Evolutionary conservation across 2,113 vertebrate genomes (phyloP), one percentile per base, ranked within the genome.

Genomic region (Channa maculata): DNA sequence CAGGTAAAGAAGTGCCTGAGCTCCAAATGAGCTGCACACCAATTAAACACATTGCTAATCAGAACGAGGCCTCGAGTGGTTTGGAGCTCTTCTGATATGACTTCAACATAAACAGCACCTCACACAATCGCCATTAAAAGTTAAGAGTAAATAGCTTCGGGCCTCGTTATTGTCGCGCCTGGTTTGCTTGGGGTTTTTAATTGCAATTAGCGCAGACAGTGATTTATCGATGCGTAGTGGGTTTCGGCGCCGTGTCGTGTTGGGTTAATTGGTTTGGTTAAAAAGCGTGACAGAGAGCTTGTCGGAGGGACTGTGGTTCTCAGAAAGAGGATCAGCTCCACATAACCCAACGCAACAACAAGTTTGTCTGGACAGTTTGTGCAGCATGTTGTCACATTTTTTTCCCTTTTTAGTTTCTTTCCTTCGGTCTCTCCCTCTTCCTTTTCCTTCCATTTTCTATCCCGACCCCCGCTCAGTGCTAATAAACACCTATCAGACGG

Each of bases 221-320:
- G 89, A 91, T 93, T 93, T 92, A 92, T 93, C 71, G 86, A 90
- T 43, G 82, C 76, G 44, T 66, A 7, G 86, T 77, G 82, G 51
- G 65, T 81, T 86, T 83, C 60, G 54, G 84, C 71, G 37, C 63
- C 33, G 62, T 72, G 82, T 76, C 62, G 65, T 36, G 85, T 80
- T 63, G 15, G 88, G 86, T 75, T 94, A 94, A 93, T 94, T 94
- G 92, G 86, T 91, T 91, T 92, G 89, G 84, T 89, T 89, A 92
- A 91, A 86, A 89, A 86, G 86, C 86, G 66, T 93, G 89, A 93
- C 87, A 70, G 71, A 71, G 77, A 69, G 86, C 70, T 66, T 5
- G 51, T 72, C 49, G 79, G 72, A 60, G 79, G 51, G 44, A 14
- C 63, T 36, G 52, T 13, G 6, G 70, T 24, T 75, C 64, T 50